Conservation (phyloP, 2,888 invertebrate species). For the Lingula anatina region DNA sequence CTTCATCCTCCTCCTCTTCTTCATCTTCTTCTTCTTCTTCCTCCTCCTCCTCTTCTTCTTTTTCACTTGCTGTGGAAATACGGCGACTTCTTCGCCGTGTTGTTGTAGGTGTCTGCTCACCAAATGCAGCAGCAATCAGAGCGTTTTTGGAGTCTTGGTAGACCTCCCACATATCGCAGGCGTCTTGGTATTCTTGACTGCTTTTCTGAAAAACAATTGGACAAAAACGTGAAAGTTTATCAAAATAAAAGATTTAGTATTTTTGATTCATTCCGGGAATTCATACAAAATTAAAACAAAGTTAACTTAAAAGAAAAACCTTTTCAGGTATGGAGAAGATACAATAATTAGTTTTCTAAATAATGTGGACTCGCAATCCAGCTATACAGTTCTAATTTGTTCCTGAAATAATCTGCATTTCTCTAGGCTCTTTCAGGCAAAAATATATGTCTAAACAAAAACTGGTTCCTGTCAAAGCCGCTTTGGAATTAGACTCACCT, state of each 20-base stretch:
- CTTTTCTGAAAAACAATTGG: conserved; percentile 61
- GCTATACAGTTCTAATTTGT: background rate
- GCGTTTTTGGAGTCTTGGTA: conserved; percentile 64
- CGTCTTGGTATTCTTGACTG: conserved; percentile 82
- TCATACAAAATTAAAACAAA: too few species aligned
- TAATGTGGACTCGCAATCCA: background rate
- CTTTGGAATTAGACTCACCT: conserved; percentile 51
- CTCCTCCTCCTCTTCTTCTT: background rate
- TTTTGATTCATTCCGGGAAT: too few species aligned
- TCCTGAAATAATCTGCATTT: too few species aligned
- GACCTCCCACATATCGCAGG: conserved; percentile 79
- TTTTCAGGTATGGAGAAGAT: too few species aligned
- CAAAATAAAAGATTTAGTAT: too few species aligned
- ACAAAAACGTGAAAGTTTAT: too few species aligned
- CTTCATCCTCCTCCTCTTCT: conserved; percentile 16
- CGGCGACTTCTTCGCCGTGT: background rate
- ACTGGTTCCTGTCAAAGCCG: too few species aligned
- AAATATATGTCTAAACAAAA: too few species aligned
- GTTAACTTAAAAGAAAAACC: too few species aligned
- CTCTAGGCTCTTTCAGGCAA: too few species aligned
- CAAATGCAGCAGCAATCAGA: conserved; percentile 49
- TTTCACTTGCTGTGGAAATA: background rate
- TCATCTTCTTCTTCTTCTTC: background rate
- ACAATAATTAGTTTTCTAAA: background rate
- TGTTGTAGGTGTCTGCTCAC: conserved; percentile 11